These are phyloP conservation scores for Corydoras sp. DNA, from an alignment of 2,113 vertebrate species.

Conservation along the genomic window DNA sequence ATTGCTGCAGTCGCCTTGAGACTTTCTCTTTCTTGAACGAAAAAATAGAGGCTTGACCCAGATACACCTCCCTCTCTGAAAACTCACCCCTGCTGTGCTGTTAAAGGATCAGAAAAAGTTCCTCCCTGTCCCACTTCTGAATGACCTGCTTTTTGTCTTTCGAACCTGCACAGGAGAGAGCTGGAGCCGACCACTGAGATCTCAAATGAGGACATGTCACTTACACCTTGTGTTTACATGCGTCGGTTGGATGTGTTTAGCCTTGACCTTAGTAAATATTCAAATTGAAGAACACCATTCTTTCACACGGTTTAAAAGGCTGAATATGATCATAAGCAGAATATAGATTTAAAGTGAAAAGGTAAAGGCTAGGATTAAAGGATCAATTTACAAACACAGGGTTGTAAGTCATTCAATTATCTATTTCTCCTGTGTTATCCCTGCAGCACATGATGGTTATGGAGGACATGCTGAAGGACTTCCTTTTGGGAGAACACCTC, in stretches of 20 bases:
- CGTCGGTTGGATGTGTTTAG: not conserved
- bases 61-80: conserved; percentile 41
- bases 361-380: too few relatives aligned
- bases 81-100: conserved; percentile 26
- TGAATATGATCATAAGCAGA: not conserved
- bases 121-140: conserved; percentile 55
- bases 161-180: conserved; percentile 27
- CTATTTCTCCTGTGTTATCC: conserved; percentile 33
- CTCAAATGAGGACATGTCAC: conserved; percentile 24
- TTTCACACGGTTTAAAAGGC: not conserved
- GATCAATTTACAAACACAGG: too few relatives aligned
- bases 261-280: not conserved
- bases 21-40: conserved; percentile 1
- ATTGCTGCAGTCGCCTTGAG: not conserved
- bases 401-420: not conserved
- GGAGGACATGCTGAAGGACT: conserved; percentile 98
- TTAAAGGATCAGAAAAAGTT: conserved; percentile 38
- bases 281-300: too few relatives aligned
- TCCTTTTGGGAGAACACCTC: conserved; percentile 89
- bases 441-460: conserved; percentile 88
- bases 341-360: too few relatives aligned
- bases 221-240: conserved; percentile 1
- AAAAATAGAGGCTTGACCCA: conserved; percentile 37
- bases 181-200: conserved; percentile 24
- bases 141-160: conserved; percentile 60